Conservation (phyloP, 2,113 vertebrate genomes). For the Mus pahari region DNA sequence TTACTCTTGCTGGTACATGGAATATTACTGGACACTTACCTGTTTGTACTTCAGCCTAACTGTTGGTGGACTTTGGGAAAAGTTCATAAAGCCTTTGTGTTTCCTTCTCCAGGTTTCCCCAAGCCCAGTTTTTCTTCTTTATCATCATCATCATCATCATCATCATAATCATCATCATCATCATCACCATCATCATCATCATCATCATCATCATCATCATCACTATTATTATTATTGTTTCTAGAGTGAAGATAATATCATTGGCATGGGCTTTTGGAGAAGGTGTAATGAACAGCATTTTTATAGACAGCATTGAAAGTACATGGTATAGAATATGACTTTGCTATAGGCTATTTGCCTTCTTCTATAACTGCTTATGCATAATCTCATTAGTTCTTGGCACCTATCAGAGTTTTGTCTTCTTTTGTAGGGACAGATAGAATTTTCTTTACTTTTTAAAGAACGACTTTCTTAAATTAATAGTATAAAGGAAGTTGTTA, state of each 20-base stretch:
- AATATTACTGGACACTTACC: neutral
- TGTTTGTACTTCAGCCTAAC: neutral
- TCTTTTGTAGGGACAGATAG: neutral
- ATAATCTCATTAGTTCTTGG: neutral
- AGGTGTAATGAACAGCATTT: neutral
- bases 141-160: too few species aligned
- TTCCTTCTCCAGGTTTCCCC: neutral
- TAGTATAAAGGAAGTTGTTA: neutral
- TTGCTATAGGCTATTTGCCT: neutral
- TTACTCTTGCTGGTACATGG: neutral
- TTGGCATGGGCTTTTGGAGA: neutral
- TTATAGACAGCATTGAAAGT: neutral
- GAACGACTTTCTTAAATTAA: neutral
- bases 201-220: fast-evolving
- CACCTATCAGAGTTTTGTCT: slow-evolving; percentile 6
- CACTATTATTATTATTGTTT: neutral
- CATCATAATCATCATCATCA: too few species aligned
- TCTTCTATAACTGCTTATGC: neutral
- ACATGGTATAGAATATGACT: neutral
- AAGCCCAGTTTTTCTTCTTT: too few species aligned
- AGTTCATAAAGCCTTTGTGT: neutral
- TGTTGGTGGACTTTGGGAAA: neutral
- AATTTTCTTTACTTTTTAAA: neutral
- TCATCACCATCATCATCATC: too few species aligned
- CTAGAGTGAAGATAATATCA: neutral